Base-by-base conservation (phyloP, 2,888 invertebrate genomes). In the Lordiphosa fenestrarum region DNA sequence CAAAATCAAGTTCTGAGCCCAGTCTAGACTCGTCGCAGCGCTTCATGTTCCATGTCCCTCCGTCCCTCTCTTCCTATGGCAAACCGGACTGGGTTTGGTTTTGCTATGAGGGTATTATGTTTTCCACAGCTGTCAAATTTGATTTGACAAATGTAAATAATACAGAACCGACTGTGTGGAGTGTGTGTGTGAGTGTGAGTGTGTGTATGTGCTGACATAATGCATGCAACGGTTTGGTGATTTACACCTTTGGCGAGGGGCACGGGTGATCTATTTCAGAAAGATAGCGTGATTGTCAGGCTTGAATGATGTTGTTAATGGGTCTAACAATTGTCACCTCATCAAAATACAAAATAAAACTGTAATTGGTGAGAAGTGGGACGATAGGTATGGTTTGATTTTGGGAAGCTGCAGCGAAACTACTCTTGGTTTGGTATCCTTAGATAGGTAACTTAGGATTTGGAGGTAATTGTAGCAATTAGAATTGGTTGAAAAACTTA, bases 61-160 rank as follows among this genome's bases (percentile, higher is more conserved):
- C 37, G 23, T 15, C 37, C 23, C 37, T 23, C 10, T 15, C 15
- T 15, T 15, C 21, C 9, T 21, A 35, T 30, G n/a, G 6, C 35
- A 33, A 61, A 63, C 62, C 62, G 64, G 60, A 35, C 39, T 7
- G 36, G 15, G 49, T 46, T 52, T 47, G 10, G 21, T 35, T 46
- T n/a, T 35, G 35, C 33, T 33, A 10, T 4, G 35, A 5, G 36
- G 62, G 54, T 77, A 77, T 82, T 83, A 75, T 80, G 71, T 80
- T 82, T 75, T 73, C 80, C 83, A 63, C 76, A 78, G 83, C 77
- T 78, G 77, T 78, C 77, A 78, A 82, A 78, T 80, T 69, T 78
- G 83, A 82, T 82, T 78, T 78, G 76, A 78, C 80, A 80, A 80
- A 78, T 82, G 77, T 80, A 78, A 78, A 80, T 73, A 80, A 83